phyloP scores from a whole-genome alignment of 2,113 vertebrate genomes.

The Dipodomys spectabilis region DNA sequence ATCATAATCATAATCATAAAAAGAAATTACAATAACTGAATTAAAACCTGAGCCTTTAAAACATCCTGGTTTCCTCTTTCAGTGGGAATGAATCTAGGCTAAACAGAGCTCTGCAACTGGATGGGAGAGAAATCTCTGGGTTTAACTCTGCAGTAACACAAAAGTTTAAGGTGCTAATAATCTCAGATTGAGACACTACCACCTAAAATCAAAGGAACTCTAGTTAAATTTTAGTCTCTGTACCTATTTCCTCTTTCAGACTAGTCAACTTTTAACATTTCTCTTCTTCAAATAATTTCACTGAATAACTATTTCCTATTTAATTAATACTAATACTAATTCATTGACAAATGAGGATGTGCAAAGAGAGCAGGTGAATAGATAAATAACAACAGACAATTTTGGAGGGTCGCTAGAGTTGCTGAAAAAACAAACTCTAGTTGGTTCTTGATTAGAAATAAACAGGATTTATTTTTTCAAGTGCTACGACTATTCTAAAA shows the following conservation, averaged over 20 bases:
- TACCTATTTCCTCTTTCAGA: not conserved
- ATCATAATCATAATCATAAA: too few relatives aligned
- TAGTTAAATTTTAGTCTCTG: not conserved
- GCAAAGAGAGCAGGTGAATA: not conserved
- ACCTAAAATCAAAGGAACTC: not conserved
- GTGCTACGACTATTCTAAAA: conserved; percentile 4
- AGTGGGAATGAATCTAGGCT: not conserved
- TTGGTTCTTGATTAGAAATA: conserved; percentile 7
- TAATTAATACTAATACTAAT: not conserved
- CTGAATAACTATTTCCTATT: conserved; percentile 35
- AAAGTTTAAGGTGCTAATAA: not conserved
- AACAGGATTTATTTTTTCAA: conserved; percentile 41
- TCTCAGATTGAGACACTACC: not conserved
- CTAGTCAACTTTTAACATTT: not conserved
- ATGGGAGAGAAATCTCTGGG: not conserved
- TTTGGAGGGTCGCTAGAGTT: not conserved
- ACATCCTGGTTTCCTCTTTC: not conserved
- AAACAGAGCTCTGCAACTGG: not conserved
- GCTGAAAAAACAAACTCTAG: not conserved
- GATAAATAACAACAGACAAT: not conserved
- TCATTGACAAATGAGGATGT: not conserved
- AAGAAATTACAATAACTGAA: too few relatives aligned
- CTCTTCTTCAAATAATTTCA: conserved; percentile 6
- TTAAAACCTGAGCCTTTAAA: not conserved
- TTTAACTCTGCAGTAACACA: not conserved